Base-by-base conservation (phyloP, 2,888 invertebrate species). In the Shargacucullia verbasci region DNA sequence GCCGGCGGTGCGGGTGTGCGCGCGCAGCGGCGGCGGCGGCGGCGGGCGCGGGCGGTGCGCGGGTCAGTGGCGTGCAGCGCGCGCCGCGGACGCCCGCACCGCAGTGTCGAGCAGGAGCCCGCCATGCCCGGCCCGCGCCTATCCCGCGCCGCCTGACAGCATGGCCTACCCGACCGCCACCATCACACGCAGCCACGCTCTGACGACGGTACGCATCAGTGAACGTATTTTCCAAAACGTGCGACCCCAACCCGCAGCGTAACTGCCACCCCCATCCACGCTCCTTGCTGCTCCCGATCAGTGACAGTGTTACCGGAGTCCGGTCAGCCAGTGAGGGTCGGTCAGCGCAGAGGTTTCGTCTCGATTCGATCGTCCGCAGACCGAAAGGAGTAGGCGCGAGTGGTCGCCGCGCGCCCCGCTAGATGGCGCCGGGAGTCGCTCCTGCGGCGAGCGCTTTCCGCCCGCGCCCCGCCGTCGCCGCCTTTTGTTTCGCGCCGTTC, bases 121-220 rank as follows among this genome's bases (percentile, higher is more conserved):
- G 93, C 91, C 93, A 93, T 93, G 93, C 93, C 91, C 91, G 93
- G 92, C 92, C 90, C 91, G 93, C 93, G 93, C 91, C 89, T 91
- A 86, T 88, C 85, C 86, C 92, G 92, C 92, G 93, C 91, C 90
- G 92, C 92, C 92, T 92, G 93, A 94, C 93, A 94, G 93, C 93
- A 93, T 94, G 93, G 93, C 92, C 92, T 78, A 81, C 84, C 90
- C 91, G 89, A 91, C 90, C 92, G 93, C 93, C 91, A 92, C 92
- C 92, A 91, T 88, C 92, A 90, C 93, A 90, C 93, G 92, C 92
- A 93, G 92, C 93, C 92, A 92, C 92, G 93, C 93, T 92, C 93
- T 92, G 92, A 93, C 93, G 90, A 94, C 93, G 93, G 93, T 94
- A 94, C 89, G 92, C 85, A 84, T 84, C 86, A 67, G 77, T 72